These are phyloP conservation scores for mouse (Mus musculus) DNA, from an alignment of 2,113 vertebrate genomes.

Conservation along the genomic window GRCm39 chr8:78207001-78207500, in stretches of 20 bases:
- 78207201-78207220: not conserved
- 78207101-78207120: no score
- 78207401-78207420: not conserved
- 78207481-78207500: not conserved
- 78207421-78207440: slow-evolving; percentile 22
- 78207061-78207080: no score
- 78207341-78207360: not conserved
- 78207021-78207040: not conserved
- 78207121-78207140: no score
- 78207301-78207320: not conserved
- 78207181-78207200: no score
- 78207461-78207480: not conserved
- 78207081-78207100: no score
- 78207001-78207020: not conserved
- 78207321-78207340: not conserved
- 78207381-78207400: not conserved
- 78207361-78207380: not conserved
- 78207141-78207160: no score
- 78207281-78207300: not conserved
- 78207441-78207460: slow-evolving; percentile 36
- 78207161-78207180: no score
- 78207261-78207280: not conserved
- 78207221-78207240: not conserved
- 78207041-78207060: not conserved
- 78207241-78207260: not conserved